Base-by-base conservation (phyloP, 1,140 invertebrate species). In the Nixonia krombeini region DNA sequence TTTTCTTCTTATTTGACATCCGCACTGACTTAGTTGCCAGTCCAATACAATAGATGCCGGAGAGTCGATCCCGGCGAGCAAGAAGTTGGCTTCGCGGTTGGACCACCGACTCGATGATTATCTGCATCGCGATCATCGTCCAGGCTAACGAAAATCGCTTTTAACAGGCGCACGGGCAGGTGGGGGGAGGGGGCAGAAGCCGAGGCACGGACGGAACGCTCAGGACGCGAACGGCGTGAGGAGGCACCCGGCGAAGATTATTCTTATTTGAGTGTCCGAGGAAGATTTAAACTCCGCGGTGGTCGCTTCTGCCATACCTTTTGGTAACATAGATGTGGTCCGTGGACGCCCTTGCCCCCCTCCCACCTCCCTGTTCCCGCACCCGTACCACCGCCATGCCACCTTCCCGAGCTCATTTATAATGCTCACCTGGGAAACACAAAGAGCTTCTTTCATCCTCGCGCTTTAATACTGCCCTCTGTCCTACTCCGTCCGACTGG, bases 401-500 rank as follows among this genome's bases (percentile, higher is more conserved):
- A 55, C 33, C 61, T 41, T 62, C 41, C 41, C 70, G 70, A 72
- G 74, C 80, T 83, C 81, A 82, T 83, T 83, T 82, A 82, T 82
- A 82, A 83, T 74, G 73, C 78, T 83, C 81, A 78, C 73, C 79
- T 80, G 79, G 75, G 73, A 79, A 76, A 81, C 81, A 81, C 81
- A 83, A 83, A 83, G 77, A 72, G 47, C 56, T 74, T 78, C 74
- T 76, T 79, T 80, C 57, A 69, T 62, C 68, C 57, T 62, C 59
- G 45, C 50, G 56, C 53, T 65, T 65, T 73, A 68, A 58, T 68
- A 55, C 53, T 58, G 49, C 58, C 47, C 42, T 62, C 55, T 58
- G 42, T 28, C 47, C 38, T 13, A 38, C 28, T 35, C 35, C 42
- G 47, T 41, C 18, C 7, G 23, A 29, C 33, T 41, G 10, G 42